Percentiles rank a stretch among this genome's conserved stretches.
Evolutionary conservation across 2,113 vertebrate genomes (phyloP).

Genomic region (Ramphastos sulfuratus): DNA sequence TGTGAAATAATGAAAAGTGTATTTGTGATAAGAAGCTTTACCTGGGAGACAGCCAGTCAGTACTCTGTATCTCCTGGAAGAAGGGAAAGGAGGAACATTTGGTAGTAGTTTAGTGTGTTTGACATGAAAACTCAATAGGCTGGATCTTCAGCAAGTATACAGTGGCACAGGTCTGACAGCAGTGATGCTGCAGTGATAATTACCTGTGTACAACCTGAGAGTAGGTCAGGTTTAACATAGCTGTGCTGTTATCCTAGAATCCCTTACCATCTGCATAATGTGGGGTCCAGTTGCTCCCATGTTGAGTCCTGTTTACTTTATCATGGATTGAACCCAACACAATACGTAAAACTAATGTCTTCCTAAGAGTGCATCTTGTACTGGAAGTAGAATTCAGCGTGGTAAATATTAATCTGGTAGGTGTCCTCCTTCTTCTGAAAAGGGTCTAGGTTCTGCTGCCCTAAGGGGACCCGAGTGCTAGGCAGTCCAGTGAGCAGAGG

Average conservation of each 20-base stretch:
- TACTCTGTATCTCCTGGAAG: neutral
- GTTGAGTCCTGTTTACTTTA: neutral
- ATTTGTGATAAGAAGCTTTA: neutral
- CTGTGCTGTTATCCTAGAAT: neutral
- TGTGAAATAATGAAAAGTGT: neutral
- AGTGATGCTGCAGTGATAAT: neutral
- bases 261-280: neutral
- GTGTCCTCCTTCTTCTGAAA: neutral
- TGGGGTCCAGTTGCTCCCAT: neutral
- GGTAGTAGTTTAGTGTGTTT: neutral
- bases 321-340: neutral
- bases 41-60: neutral
- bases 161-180: neutral
- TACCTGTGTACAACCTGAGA: neutral
- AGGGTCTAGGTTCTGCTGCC: neutral
- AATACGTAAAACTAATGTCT: neutral
- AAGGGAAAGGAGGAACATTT: neutral
- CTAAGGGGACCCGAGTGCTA: neutral
- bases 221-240: neutral
- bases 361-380: neutral
- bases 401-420: neutral
- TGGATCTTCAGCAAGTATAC: neutral
- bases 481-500: neutral
- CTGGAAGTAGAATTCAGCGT: neutral
- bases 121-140: neutral